Percentiles rank a stretch among this genome's conserved stretches.
phyloP scores from a whole-genome alignment of 2,888 invertebrate genomes.

The Macropis europaea region DNA sequence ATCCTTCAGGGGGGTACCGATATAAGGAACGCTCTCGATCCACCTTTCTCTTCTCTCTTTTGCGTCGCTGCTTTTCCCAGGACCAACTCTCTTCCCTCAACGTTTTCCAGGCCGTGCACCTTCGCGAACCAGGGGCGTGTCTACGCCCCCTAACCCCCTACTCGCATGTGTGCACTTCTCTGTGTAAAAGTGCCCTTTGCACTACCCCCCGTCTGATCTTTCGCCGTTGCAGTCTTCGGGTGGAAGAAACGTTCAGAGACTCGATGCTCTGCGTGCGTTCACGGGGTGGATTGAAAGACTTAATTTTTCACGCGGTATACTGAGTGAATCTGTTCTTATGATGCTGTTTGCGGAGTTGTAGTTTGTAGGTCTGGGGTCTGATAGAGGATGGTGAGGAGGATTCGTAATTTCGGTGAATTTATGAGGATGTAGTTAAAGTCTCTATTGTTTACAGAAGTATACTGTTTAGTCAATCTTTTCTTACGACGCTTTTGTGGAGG shows the following conservation, averaged over 20 bases:
- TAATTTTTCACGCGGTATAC: background rate
- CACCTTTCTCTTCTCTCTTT: slow-evolving; percentile 41
- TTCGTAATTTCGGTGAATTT: too few relatives aligned
- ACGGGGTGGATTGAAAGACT: background rate
- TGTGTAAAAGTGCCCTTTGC: slow-evolving; percentile 45
- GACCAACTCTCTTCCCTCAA: slow-evolving; percentile 34
- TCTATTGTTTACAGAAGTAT: too few relatives aligned
- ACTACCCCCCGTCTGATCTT: background rate
- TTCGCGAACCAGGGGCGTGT: slow-evolving; percentile 65
- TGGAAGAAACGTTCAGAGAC: background rate
- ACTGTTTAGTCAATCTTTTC: too few relatives aligned
- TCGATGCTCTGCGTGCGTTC: background rate
- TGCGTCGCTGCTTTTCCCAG: slow-evolving; percentile 25
- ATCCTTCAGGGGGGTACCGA: slow-evolving; percentile 46
- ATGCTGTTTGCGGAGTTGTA: too few relatives aligned
- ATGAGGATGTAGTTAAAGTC: too few relatives aligned
- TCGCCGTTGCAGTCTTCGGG: background rate
- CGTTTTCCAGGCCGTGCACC: slow-evolving; percentile 40
- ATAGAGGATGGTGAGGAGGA: too few relatives aligned
- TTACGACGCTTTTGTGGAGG: too few relatives aligned
- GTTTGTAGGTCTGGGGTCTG: too few relatives aligned
- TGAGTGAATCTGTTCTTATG: background rate
- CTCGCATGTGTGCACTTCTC: slow-evolving; percentile 54
- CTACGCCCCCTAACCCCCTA: slow-evolving; percentile 39
- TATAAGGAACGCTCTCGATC: slow-evolving; percentile 60